Evolutionary conservation across 2,888 invertebrate genomes (phyloP).

Genomic region (Caenorhabditis plicata): DNA sequence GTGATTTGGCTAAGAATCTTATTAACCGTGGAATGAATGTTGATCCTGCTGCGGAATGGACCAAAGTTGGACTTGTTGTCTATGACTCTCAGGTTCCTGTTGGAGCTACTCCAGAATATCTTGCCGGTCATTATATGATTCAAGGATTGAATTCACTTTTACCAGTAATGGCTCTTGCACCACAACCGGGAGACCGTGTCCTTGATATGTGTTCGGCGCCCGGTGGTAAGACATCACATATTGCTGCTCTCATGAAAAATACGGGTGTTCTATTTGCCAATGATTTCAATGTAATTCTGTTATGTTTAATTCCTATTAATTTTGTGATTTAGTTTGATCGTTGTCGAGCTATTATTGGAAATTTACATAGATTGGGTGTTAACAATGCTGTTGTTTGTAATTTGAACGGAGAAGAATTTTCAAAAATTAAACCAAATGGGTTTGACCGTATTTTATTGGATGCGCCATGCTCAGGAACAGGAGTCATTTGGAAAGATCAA

Average conservation of each 20-base stretch:
- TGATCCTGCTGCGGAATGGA: slow-evolving; percentile 97
- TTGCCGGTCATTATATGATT: slow-evolving; percentile 94
- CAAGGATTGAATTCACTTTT: slow-evolving; percentile 81
- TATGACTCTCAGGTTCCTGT: slow-evolving; percentile 93
- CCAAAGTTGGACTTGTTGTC: slow-evolving; percentile 92
- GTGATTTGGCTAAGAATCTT: slow-evolving; percentile 73
- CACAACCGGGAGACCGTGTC: slow-evolving; percentile 77
- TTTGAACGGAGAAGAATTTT: slow-evolving; percentile 85
- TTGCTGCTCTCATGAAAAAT: slow-evolving; percentile 88
- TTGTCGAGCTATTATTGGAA: slow-evolving; percentile 76
- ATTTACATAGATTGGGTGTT: slow-evolving; percentile 92
- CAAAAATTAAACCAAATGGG: slow-evolving; percentile 69
- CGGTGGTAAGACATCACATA: slow-evolving; percentile 97
- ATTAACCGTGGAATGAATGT: slow-evolving; percentile 96
- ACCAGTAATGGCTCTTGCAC: slow-evolving; percentile 95
- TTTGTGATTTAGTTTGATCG: slow-evolving; percentile 49
- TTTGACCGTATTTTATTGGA: slow-evolving; percentile 94
- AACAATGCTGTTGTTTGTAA: slow-evolving; percentile 87
- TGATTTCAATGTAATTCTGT: slow-evolving; percentile 77
- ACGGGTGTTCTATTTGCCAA: slow-evolving; percentile 94
- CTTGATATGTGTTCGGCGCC: slow-evolving; percentile 97
- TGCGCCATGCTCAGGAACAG: slow-evolving; percentile 97
- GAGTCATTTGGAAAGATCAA: slow-evolving; percentile 94
- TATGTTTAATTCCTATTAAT: slow-evolving; percentile 51
- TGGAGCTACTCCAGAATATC: slow-evolving; percentile 95